phyloP scores from a whole-genome alignment of 30 jellyfish, hydroid and myxozoan genomes.

The Calvadosia cruxmelitensis region DNA sequence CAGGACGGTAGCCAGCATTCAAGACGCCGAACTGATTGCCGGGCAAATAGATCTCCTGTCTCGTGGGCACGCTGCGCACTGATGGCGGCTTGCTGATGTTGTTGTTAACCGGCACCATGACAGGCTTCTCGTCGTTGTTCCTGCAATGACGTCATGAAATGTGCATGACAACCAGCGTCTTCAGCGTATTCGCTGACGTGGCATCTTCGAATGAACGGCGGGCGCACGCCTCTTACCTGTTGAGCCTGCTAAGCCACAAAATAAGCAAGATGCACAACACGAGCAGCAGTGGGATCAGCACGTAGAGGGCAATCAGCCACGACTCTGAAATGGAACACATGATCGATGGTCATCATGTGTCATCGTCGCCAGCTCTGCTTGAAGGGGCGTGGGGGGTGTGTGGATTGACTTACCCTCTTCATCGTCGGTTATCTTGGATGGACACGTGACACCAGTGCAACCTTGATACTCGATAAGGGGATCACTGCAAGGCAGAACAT shows the following conservation, averaged over 20 bases:
- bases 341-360: no score
- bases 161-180: no score
- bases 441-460: not conserved
- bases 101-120: conserved; percentile 66
- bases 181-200: no score
- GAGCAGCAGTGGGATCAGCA: conserved; percentile 53
- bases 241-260: conserved; percentile 68
- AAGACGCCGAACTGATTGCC: conserved; percentile 46
- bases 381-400: no score
- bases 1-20: conserved; percentile 62
- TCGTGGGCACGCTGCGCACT: conserved; percentile 65
- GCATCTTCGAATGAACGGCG: no score
- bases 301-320: conserved; percentile 50
- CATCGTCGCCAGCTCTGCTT: no score
- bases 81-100: conserved; percentile 76
- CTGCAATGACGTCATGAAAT: conserved; percentile 5
- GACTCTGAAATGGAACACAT: conserved; percentile 17
- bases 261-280: conserved; percentile 33
- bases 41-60: conserved; percentile 72
- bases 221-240: conserved; percentile 52
- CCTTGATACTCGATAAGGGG: not conserved
- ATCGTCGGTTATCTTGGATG: not conserved
- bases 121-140: conserved; percentile 34
- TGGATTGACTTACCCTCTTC: no score
- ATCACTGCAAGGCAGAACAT: not conserved